Base-by-base conservation (phyloP, 2,113 vertebrate species). In the Labrus mixtus region DNA sequence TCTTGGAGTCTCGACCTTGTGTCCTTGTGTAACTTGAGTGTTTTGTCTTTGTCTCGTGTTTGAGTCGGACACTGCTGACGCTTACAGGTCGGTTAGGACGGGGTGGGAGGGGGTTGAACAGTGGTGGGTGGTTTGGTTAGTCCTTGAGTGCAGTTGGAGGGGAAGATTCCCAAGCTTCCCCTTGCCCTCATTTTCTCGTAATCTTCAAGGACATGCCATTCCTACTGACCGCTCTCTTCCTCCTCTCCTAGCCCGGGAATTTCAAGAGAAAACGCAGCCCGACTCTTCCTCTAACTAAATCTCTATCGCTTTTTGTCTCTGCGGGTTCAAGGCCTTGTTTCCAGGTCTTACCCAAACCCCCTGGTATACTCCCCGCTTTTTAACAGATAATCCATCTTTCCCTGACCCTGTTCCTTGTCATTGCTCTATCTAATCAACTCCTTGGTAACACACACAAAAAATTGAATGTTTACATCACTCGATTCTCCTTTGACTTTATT, bases 401-500 rank as follows among this genome's bases (percentile, higher is more conserved):
- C 46, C 46, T 1, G 16, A 0, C 20, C 62, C 29, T 29, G 37
- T 20, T 77, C 67, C 48, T 57, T 6, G 12, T 78, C 69, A 22
- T 87, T 59, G 46, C 79, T 82, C 70, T 87, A 83, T 88, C 87
- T 89, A 86, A 89, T 89, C 83, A 64, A 79, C 90, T 91, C 88
- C 85, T 88, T 74, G 68, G 81, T 88, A 86, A 91, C 89, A 93
- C 87, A 88, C 93, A 93, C 86, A 90, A 89, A 89, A 85, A 92
- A 87, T 81, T 91, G 92, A 95, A 95, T 95, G 95, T 95, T 95
- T 95, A 95, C 95, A 95, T 94, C 93, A 93, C 89, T 92, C 68
- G 82, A 92, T 92, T 94, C 92, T 92, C 90, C 84, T 91, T 84
- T 90, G 86, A 92, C 86, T 94, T 94, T 90, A 89, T 84, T 88